Percentiles rank a stretch among this genome's conserved stretches.
These are phyloP conservation scores for Atta colombica DNA, from an alignment of 1,140 invertebrate species.

Conservation along the genomic window DNA sequence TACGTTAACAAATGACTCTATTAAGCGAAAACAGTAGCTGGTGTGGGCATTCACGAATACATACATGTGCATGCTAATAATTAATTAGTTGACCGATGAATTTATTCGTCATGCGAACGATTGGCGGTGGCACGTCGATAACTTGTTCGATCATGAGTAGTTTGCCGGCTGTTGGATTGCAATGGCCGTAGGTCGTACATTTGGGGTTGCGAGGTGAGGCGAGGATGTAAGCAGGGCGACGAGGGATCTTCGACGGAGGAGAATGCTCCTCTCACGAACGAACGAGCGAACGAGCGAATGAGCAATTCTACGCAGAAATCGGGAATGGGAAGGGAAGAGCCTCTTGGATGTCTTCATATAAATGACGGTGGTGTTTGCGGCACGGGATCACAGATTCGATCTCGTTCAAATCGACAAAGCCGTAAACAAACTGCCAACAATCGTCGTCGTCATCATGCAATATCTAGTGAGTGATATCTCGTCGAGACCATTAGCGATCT, in stretches of 20 bases:
- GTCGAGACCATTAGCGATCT: not conserved
- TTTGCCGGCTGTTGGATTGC: not conserved
- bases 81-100: slow-evolving; percentile 42
- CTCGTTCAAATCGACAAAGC: slow-evolving; percentile 79
- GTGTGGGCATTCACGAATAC: not conserved
- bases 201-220: slow-evolving; percentile 70
- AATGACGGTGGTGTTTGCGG: slow-evolving; percentile 81
- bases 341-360: slow-evolving; percentile 83
- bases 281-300: slow-evolving; percentile 40
- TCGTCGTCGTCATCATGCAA: slow-evolving; percentile 80
- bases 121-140: not conserved
- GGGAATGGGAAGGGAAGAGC: slow-evolving; percentile 83
- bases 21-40: slow-evolving; percentile 43
- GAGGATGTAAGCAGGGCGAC: slow-evolving; percentile 71
- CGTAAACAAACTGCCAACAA: slow-evolving; percentile 68
- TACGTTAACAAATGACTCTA: slow-evolving; percentile 37
- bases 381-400: slow-evolving; percentile 81
- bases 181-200: not conserved
- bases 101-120: not conserved
- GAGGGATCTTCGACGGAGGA: slow-evolving; percentile 67
- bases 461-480: slow-evolving; percentile 82
- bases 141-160: slow-evolving; percentile 4
- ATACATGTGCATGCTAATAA: not conserved
- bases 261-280: slow-evolving; percentile 57
- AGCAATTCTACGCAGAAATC: slow-evolving; percentile 60